Conservation (phyloP, 2,888 invertebrate species). For the Reticulitermes lucifugus region DNA sequence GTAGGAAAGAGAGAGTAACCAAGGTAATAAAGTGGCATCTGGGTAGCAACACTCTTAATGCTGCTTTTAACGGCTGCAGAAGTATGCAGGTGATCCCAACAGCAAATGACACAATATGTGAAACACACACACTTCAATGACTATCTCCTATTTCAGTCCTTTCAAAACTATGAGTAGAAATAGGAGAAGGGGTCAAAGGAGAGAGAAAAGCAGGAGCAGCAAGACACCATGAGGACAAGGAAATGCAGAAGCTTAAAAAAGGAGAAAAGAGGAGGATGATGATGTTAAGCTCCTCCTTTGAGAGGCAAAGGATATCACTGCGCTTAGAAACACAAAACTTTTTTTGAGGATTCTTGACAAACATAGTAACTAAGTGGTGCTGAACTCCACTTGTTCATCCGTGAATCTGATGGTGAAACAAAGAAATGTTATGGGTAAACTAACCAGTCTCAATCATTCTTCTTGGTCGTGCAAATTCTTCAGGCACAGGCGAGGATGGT, state of each 20-base stretch:
- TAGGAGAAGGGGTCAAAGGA: too few relatives aligned
- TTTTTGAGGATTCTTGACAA: too few relatives aligned
- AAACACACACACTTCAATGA: background rate
- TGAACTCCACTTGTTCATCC: background rate
- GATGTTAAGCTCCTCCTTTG: too few relatives aligned
- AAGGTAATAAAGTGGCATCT: background rate
- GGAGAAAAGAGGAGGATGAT: too few relatives aligned
- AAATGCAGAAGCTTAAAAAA: too few relatives aligned
- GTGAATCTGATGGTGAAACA: background rate
- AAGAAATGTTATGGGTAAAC: background rate
- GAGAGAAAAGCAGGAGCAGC: too few relatives aligned
- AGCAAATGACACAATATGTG: background rate
- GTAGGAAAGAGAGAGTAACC: background rate
- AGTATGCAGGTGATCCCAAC: background rate
- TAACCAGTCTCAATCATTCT: constrained; percentile 49
- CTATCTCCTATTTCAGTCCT: background rate
- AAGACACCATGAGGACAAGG: too few relatives aligned
- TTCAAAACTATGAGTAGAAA: background rate
- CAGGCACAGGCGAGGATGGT: constrained; percentile 31
- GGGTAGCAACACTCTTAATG: too few relatives aligned
- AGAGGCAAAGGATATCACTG: too few relatives aligned
- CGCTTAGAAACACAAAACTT: too few relatives aligned
- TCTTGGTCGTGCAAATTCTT: constrained; percentile 44
- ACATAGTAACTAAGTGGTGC: too few relatives aligned
- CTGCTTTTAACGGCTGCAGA: too few relatives aligned